These are phyloP conservation scores for Agrenia bidenticulata DNA, from an alignment of 2,888 invertebrate species.

Conservation along the genomic window DNA sequence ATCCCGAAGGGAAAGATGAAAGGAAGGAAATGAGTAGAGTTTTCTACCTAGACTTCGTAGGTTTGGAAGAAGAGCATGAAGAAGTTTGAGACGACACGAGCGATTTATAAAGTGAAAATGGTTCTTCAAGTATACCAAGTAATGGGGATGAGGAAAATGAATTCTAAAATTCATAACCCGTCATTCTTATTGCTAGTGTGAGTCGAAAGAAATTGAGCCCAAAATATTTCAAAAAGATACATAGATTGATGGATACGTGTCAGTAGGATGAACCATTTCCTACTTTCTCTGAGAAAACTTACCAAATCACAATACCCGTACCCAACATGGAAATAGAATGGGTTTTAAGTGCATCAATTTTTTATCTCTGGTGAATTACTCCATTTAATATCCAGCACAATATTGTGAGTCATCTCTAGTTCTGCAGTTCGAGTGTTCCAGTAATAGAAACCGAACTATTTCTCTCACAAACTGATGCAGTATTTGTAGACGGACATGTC, in stretches of 20 bases:
- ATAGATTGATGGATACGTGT: conserved; percentile 31
- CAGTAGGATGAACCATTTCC: conserved; percentile 28
- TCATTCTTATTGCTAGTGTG: conserved; percentile 10
- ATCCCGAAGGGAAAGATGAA: not conserved
- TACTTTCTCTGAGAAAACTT: conserved; percentile 1
- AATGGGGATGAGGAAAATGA: conserved; percentile 12
- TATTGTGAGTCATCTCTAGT: too few relatives aligned
- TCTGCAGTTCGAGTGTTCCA: too few relatives aligned
- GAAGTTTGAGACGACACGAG: too few relatives aligned
- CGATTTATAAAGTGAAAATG: too few relatives aligned
- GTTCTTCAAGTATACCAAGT: not conserved
- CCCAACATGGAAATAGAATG: conserved; percentile 16
- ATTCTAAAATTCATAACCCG: conserved; percentile 27
- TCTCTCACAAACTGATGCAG: too few relatives aligned
- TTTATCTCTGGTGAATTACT: conserved; percentile 40
- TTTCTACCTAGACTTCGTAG: too few relatives aligned
- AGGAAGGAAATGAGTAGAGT: conserved; percentile 3
- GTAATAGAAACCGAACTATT: too few relatives aligned
- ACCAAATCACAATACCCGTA: conserved; percentile 14
- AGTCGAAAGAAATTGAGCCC: conserved; percentile 8
- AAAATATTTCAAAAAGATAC: conserved; percentile 24
- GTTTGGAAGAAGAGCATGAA: too few relatives aligned
- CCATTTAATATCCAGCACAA: conserved; percentile 28
- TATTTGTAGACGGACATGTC: too few relatives aligned
- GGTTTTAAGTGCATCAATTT: conserved; percentile 40